These are phyloP conservation scores for Leptoteleia sp. DNA, from an alignment of 1,140 invertebrate species.

Conservation along the genomic window DNA sequence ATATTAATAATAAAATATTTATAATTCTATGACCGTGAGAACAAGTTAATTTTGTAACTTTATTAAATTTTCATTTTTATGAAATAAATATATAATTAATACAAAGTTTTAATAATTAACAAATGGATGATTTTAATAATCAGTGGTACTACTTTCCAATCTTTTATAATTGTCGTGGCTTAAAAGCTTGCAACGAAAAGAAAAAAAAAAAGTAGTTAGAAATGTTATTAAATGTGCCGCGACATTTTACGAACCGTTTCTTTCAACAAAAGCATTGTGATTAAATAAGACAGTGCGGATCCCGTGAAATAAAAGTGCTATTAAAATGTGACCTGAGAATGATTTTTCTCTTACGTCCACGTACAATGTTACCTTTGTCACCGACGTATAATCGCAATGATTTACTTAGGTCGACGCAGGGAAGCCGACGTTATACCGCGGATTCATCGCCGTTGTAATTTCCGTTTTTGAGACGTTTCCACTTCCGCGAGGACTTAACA, in stretches of 20 bases:
- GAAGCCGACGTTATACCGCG: conserved; percentile 52
- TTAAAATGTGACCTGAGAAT: conserved; percentile 39
- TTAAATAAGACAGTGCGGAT: conserved; percentile 7
- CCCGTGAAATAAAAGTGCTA: conserved; percentile 32
- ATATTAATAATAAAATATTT: too few species aligned
- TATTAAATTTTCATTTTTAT: too few species aligned
- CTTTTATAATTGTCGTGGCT: too few species aligned
- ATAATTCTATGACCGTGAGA: too few species aligned
- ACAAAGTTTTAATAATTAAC: too few species aligned
- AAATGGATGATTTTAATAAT: too few species aligned
- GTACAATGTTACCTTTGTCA: conserved; percentile 61
- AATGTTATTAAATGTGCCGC: too few species aligned
- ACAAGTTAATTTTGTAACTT: too few species aligned
- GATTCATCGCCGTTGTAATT: conserved; percentile 60
- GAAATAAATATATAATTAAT: too few species aligned
- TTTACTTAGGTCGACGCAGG: conserved; percentile 61
- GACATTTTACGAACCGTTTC: conserved; percentile 5
- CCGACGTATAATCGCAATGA: conserved; percentile 55
- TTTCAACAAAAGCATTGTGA: background rate
- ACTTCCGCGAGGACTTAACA: conserved; percentile 57
- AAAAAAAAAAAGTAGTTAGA: too few species aligned
- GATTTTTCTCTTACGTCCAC: conserved; percentile 33
- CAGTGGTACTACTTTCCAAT: too few species aligned
- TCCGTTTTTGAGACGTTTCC: conserved; percentile 57
- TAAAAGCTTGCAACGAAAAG: too few species aligned